Conservation (phyloP, 2,888 invertebrate species). For the Xylocampa areola region DNA sequence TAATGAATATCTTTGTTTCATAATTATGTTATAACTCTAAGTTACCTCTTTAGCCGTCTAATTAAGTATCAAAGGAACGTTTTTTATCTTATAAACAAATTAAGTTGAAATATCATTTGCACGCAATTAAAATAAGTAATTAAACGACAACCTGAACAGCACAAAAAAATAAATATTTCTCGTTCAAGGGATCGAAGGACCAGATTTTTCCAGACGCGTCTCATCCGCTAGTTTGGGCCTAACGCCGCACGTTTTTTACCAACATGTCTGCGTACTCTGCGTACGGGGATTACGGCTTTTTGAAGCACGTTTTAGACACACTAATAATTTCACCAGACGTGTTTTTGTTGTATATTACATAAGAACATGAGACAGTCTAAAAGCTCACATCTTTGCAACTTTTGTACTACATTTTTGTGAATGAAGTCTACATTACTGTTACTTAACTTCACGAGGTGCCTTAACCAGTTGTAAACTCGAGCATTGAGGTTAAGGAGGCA, state of each 20-base stretch:
- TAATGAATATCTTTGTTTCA: no score
- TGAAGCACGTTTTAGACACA: slow-evolving; percentile 33
- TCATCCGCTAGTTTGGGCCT: neutral
- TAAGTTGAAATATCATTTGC: neutral
- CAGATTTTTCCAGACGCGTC: neutral
- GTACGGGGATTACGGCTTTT: slow-evolving; percentile 9
- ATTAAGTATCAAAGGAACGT: no score
- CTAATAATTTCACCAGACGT: slow-evolving; percentile 38
- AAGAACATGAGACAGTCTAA: slow-evolving; percentile 29
- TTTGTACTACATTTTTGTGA: slow-evolving; percentile 14
- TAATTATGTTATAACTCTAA: no score
- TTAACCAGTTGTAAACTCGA: neutral
- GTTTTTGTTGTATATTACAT: slow-evolving; percentile 46
- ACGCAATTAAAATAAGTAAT: neutral
- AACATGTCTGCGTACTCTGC: slow-evolving; percentile 1
- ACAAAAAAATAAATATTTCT: no score
- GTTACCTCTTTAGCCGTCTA: neutral
- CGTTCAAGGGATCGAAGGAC: no score
- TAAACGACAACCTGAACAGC: neutral
- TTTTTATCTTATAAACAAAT: no score
- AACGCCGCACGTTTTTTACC: neutral
- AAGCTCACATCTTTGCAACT: slow-evolving; percentile 8
- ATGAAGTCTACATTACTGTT: neutral
- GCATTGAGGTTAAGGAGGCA: no score
- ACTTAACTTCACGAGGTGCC: neutral